A percentile compares a stretch with the other conserved stretches of the same genome.
These are phyloP conservation scores for Xestia rhomboidea DNA, from an alignment of 2,888 invertebrate genomes.

Conservation along the genomic window DNA sequence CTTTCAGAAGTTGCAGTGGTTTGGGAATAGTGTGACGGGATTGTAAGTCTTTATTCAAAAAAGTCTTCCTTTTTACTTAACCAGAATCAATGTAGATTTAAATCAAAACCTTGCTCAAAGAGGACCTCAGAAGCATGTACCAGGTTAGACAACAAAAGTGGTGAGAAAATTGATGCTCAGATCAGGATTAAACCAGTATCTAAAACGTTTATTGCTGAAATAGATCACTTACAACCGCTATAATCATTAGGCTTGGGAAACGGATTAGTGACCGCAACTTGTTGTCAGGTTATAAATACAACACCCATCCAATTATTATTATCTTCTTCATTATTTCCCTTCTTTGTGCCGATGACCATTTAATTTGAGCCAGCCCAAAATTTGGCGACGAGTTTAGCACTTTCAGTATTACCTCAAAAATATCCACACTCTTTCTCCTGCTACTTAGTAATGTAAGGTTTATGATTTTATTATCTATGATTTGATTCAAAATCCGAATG, in stretches of 20 bases:
- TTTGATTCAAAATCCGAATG: no score
- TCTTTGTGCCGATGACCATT: not conserved
- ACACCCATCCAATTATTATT: not conserved
- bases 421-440: not conserved
- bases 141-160: not conserved
- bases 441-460: no score
- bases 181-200: not conserved
- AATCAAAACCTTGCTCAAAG: not conserved
- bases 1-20: no score
- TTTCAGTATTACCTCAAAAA: not conserved
- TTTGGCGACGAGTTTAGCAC: not conserved
- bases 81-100: not conserved
- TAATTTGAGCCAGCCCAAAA: not conserved
- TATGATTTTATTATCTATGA: no score
- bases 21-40: no score
- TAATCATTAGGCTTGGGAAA: not conserved
- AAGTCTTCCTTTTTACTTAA: no score
- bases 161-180: not conserved
- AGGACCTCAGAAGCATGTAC: not conserved
- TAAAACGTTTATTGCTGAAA: not conserved
- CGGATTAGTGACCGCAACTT: not conserved
- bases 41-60: no score
- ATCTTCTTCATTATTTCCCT: not conserved
- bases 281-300: not conserved
- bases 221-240: conserved; percentile 6